Evolutionary conservation across 2,888 invertebrate genomes (phyloP).

Genomic region (Melitaea athalia): DNA sequence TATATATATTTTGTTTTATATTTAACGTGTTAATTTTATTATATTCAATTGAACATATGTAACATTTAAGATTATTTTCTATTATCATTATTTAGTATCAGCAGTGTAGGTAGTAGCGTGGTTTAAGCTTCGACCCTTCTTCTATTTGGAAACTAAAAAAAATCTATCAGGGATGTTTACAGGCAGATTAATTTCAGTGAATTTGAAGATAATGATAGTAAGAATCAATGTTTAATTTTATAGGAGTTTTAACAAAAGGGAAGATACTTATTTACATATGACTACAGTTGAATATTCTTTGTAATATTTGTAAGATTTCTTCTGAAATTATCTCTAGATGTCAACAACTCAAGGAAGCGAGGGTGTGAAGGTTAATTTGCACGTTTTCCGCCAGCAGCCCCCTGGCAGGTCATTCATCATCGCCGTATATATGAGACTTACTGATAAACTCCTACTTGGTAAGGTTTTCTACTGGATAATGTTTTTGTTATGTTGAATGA

Average conservation of each 20-base stretch:
- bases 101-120: no score
- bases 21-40: no score
- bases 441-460: constrained; percentile 17
- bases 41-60: no score
- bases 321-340: constrained; percentile 38
- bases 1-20: no score
- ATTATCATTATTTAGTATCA: no score
- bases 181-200: no score
- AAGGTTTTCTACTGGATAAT: constrained; percentile 2
- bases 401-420: constrained; percentile 52
- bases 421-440: constrained; percentile 26
- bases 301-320: constrained; percentile 17
- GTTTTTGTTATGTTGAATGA: not conserved
- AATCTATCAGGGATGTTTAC: no score
- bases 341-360: constrained; percentile 48
- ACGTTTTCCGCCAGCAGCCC: constrained; percentile 46
- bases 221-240: not conserved
- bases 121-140: no score
- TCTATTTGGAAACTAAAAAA: no score
- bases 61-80: no score
- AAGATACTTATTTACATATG: not conserved
- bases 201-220: no score
- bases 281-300: not conserved
- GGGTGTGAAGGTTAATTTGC: constrained; percentile 57
- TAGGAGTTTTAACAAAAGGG: not conserved